Conservation (phyloP, 1,140 invertebrate species). For the Lerema accius region DNA sequence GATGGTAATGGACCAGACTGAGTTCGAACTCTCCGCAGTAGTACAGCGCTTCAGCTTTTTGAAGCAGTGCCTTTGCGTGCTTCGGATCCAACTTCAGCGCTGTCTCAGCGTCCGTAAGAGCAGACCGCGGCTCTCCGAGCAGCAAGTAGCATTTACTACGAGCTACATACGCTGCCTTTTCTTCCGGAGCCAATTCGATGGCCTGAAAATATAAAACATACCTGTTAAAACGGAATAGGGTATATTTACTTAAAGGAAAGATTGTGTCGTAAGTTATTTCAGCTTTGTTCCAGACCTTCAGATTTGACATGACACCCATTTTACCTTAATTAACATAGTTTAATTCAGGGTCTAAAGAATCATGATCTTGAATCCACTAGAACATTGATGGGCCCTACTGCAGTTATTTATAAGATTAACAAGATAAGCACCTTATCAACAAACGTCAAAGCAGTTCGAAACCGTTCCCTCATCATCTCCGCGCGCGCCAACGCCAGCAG, state of each 20-base stretch:
- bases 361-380: too few relatives aligned
- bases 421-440: slow-evolving; percentile 88
- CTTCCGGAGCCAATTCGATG: slow-evolving; percentile 91
- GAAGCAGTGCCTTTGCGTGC: slow-evolving; percentile 92
- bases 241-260: too few relatives aligned
- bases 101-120: slow-evolving; percentile 92
- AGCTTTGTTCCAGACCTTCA: too few relatives aligned
- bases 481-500: slow-evolving; percentile 89
- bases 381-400: too few relatives aligned
- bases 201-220: slow-evolving; percentile 85
- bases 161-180: slow-evolving; percentile 93
- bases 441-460: slow-evolving; percentile 87
- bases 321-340: too few relatives aligned
- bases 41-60: slow-evolving; percentile 96
- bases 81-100: slow-evolving; percentile 90
- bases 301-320: too few relatives aligned
- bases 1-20: slow-evolving; percentile 95
- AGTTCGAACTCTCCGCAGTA: slow-evolving; percentile 96
- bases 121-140: slow-evolving; percentile 92
- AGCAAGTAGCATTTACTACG: slow-evolving; percentile 95
- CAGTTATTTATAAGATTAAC: not conserved
- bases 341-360: too few relatives aligned
- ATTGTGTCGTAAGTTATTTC: too few relatives aligned
- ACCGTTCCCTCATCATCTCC: slow-evolving; percentile 88
- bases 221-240: too few relatives aligned